Evolutionary conservation across 2,797 vertebrate genomes (phyloP).

Genomic region (Enoplosus armatus): DNA sequence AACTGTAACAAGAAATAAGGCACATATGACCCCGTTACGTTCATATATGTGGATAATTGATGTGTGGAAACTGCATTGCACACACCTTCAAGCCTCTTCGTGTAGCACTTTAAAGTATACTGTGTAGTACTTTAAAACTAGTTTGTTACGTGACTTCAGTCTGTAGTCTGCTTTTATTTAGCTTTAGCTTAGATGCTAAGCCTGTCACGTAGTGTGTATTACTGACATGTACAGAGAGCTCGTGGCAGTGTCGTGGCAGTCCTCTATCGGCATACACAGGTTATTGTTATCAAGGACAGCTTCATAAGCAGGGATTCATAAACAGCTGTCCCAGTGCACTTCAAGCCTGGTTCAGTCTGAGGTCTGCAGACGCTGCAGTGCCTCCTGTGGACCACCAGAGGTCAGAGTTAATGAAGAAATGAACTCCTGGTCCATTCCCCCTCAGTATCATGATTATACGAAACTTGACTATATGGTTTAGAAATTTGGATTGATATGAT

Average conservation of each 20-base stretch:
- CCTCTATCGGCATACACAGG: background rate
- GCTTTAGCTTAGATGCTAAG: background rate
- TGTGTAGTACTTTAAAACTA: background rate
- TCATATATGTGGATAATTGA: background rate
- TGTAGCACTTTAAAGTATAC: too few species aligned
- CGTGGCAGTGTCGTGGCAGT: background rate
- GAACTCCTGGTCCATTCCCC: background rate
- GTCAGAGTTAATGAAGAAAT: background rate
- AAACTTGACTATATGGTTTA: background rate
- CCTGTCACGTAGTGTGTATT: background rate
- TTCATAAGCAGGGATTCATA: background rate
- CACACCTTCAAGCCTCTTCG: background rate
- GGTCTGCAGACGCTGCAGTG: constrained; percentile 9
- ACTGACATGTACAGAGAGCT: background rate
- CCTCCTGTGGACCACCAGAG: background rate
- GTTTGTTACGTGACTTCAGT: background rate
- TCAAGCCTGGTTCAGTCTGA: background rate
- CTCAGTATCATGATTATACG: background rate
- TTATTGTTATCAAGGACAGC: background rate
- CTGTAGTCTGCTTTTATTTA: background rate
- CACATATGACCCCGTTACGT: too few species aligned
- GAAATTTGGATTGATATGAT: background rate
- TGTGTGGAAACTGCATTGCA: background rate
- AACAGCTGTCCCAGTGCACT: background rate
- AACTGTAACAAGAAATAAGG: too few species aligned